Base-by-base conservation (phyloP, 53 echinoderm and acorn worm species). In the Henricia sp. region DNA sequence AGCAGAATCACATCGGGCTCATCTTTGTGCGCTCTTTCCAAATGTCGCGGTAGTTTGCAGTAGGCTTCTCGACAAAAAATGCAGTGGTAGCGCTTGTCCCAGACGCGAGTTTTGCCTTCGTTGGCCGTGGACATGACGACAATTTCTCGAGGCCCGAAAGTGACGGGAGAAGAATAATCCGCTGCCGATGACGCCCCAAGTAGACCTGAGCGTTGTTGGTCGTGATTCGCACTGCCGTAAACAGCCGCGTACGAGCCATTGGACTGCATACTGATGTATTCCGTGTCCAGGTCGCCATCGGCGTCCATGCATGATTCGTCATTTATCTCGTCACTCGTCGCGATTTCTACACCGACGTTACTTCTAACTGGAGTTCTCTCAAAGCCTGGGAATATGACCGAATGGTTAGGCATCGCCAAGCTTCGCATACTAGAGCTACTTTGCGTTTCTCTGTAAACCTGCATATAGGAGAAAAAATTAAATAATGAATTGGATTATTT, bases 11-110 rank as follows among this genome's bases (percentile, higher is more conserved):
- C 82, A 8, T 87, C 89, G 0, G 89, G 83, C 55, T 93, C 93
- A 4, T 60, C 70, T 34, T 48, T 51, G 68, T 93, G 93, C 0
- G 77, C 55, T 19, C 50, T 68, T 50, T 71, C 77, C 2, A 93
- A 53, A 60, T 93, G 93, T 5, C 93, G 29, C 21, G 93, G 90
- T 34, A 93, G 50, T 43, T 93, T 93, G 12, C 90, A 28, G 3
- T 64, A 77, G 2, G 90, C 48, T 23, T 67, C 84, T 29, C 83
- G 87, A 33, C 93, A 93, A 59, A 87, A 93, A 27, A 87, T 60
- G 59, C 93, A 93, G 32, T 82, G 64, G 24, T 90, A 84, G 27
- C 74, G 90, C 70, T 93, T 90, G 73, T 93, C 93, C 77, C 78
- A 93, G 23, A 71, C 50, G 19, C 87, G 43, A 20, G 69, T 74